Evolutionary conservation across 2,797 vertebrate species (phyloP).

Genomic region (Simalia tracyae): DNA sequence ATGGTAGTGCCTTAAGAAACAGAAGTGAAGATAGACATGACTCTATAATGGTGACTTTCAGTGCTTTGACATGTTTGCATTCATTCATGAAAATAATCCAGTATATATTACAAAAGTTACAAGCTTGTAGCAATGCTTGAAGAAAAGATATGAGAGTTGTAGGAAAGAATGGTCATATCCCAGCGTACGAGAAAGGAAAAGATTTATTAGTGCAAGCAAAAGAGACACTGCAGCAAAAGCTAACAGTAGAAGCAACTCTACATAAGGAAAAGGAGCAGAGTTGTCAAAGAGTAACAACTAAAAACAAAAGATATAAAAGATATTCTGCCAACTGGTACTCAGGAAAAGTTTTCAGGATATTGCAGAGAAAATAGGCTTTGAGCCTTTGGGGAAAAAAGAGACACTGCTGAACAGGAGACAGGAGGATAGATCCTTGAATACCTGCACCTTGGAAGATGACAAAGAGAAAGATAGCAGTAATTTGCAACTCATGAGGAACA

Average conservation of each 20-base stretch:
- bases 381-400: not conserved
- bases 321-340: not conserved
- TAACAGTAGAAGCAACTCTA: not conserved
- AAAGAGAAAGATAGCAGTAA: not conserved
- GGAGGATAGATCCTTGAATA: not conserved
- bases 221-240: not conserved
- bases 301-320: not conserved
- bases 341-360: not conserved
- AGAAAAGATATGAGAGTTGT: not conserved
- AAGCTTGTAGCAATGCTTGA: not conserved
- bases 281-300: not conserved
- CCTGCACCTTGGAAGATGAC: not conserved
- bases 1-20: not conserved
- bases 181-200: not conserved
- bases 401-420: not conserved
- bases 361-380: not conserved
- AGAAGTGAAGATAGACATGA: not conserved
- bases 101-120: not conserved
- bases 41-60: not conserved
- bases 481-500: not conserved
- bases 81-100: not conserved
- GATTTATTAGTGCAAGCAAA: not conserved
- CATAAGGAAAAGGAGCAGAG: not conserved
- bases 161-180: not conserved
- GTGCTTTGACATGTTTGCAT: not conserved